A percentile compares a stretch with the other conserved stretches of the same genome.
phyloP scores from a whole-genome alignment of 64 coral and sea anemone species.

The Acropora yongei region DNA sequence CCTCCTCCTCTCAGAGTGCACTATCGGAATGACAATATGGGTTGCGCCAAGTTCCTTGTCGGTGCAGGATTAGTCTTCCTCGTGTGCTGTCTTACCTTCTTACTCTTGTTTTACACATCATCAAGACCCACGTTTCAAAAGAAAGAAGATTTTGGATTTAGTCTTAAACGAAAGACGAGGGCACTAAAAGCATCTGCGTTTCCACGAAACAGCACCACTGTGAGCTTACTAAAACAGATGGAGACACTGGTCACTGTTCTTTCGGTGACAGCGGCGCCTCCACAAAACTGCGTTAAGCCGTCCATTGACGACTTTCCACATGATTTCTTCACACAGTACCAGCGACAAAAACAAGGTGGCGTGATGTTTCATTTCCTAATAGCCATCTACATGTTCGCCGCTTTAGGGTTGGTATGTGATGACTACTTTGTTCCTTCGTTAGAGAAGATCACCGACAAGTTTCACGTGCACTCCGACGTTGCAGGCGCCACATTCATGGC shows the following conservation, averaged over 20 bases:
- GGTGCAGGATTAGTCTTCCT: background rate
- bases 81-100: background rate
- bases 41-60: background rate
- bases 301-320: constrained; percentile 82
- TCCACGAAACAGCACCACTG: background rate
- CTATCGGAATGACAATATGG: too few relatives aligned
- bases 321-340: constrained; percentile 83
- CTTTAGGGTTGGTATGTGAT: constrained; percentile 71
- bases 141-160: background rate
- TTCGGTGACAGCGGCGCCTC: background rate
- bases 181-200: background rate
- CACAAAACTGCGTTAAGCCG: constrained; percentile 84
- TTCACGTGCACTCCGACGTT: constrained; percentile 73
- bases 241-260: background rate
- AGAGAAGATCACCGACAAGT: constrained; percentile 66
- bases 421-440: constrained; percentile 89
- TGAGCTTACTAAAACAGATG: background rate
- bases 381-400: constrained; percentile 85
- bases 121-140: background rate
- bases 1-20: too few relatives aligned
- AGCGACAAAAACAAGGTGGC: constrained; percentile 76
- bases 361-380: constrained; percentile 68
- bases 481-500: constrained; percentile 97
- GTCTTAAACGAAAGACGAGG: background rate
- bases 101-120: constrained; percentile 1